Base-by-base conservation (phyloP, 1,140 invertebrate genomes). In the Plectrocnemia conspersa region DNA sequence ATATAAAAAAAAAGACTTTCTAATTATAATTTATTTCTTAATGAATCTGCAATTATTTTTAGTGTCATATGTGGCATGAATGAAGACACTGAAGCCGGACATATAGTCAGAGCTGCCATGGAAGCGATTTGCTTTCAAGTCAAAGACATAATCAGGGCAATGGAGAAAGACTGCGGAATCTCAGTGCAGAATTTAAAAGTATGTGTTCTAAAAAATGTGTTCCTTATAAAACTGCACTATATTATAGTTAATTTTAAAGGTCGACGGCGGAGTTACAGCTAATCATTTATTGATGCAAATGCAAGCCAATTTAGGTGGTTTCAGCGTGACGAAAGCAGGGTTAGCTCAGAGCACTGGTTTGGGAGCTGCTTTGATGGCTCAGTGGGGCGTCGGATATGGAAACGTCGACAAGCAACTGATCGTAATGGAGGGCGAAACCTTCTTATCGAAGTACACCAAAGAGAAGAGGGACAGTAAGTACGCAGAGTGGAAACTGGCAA, bases 111-210 rank as follows among this genome's bases (percentile, higher is more conserved):
- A 59, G 94, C 94, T 1, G 85, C 90, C 3, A 71, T 97, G 2
- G 92, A 97, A 74, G 88, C 91, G 7, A 86, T 97, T 9, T 91
- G 90, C 59, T 97, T 90, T 66, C 94, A 97, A 77, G 92, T 88
- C 1, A 77, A 82, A 48, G 89, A 91, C 64, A 86, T 90, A 55
- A 70, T 93, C 21, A 87, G 93, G 63, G 88, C 89, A 0, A 93
- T 94, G 89, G 82, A 86, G 40, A 81, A 87, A 67, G 91, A 94
- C 68, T 91, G 87, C 65, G 86, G 86, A 7, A 80, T 88, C 42
- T 79, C 79, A 21, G 67, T 91, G 33, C 76, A 79, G 29, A 77
- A 77, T 42, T 69, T 93, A 1, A 84, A 86, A 75, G 85, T 88
- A 41, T 46, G 36, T 35, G 5, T 23, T 40, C 21, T 38, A 38